Evolutionary conservation across 2,797 vertebrate genomes (phyloP), one percentile per base, ranked within the genome.

Genomic region (Acrossocheilus wenchowensis): DNA sequence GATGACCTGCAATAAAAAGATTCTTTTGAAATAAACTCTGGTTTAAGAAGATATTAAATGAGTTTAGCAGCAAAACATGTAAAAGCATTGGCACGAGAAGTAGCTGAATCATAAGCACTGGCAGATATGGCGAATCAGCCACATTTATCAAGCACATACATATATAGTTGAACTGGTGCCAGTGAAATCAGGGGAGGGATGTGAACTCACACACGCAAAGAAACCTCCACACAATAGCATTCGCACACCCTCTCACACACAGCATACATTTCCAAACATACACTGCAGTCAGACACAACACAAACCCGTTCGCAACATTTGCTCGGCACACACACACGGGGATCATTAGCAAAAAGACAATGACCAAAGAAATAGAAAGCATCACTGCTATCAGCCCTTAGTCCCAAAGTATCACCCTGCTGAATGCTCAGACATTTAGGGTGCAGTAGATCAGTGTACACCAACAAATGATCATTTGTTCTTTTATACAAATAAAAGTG

Each of bases 321-420:
- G 62, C 74, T 79, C 60, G 21, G 69, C 7, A 41, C 82, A 23
- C 68, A 77, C 80, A 26, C 78, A 66, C 66, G 5, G 45, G 39
- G 41, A 69, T 86, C 82, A 82, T 82, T 41, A 84, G 83, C 81
- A 85, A 81, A 88, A 83, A 82, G 57, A 86, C 84, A 79, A 81
- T 69, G 78, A 82, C 60, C 78, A 86, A 74, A 73, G 69, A 72
- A 82, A 90, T 64, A 62, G 78, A 86, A 90, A 91, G 89, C 89
- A 86, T 91, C 83, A 88, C 84, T 87, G 88, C 88, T 88, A 87
- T 90, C 90, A 91, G 90, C 90, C 90, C 90, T 91, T 91, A 88
- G 87, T 90, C 89, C 90, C 89, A 89, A 89, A 90, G 88, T 91
- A 90, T 89, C 89, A 90, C 88, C 87, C 89, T 90, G 88, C 85